Percentiles rank a stretch among this genome's conserved stretches.
phyloP scores from a whole-genome alignment of 2,113 vertebrate genomes.

The Mionectes macconnelli region DNA sequence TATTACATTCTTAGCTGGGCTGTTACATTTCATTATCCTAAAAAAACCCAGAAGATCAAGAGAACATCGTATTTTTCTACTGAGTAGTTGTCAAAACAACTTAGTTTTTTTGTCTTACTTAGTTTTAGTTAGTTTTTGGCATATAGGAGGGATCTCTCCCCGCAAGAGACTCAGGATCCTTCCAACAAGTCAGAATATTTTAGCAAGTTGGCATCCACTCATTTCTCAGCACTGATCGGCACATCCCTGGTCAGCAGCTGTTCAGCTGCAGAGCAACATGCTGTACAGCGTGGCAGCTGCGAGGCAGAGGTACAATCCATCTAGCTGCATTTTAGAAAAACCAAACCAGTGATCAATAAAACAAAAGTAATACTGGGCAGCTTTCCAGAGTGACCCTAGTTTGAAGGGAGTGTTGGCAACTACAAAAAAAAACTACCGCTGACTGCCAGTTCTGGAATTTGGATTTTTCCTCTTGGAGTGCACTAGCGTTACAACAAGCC shows the following conservation, averaged over 20 bases:
- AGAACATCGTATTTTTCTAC: background rate
- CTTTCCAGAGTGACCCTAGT: background rate
- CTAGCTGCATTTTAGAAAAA: background rate
- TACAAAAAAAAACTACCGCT: background rate
- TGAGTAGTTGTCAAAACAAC: background rate
- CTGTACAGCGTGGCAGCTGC: background rate
- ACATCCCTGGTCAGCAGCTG: background rate
- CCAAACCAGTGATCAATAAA: background rate
- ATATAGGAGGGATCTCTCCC: background rate
- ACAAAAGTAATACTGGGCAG: background rate
- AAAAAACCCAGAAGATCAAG: rapidly evolving
- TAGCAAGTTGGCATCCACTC: background rate
- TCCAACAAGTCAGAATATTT: background rate
- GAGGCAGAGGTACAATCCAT: background rate
- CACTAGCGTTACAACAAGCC: background rate
- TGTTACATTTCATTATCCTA: background rate
- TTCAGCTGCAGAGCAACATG: background rate
- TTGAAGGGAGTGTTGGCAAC: background rate
- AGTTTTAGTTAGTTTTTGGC: background rate
- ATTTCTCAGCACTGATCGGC: background rate
- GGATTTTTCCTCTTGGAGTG: background rate
- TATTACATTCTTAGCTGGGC: background rate
- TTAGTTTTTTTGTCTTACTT: background rate
- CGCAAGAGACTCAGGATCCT: background rate
- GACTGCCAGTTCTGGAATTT: background rate